Percentiles rank a stretch among this genome's conserved stretches.
Conservation (phyloP, 2,888 invertebrate genomes). For the Polylopha cassiicola region DNA sequence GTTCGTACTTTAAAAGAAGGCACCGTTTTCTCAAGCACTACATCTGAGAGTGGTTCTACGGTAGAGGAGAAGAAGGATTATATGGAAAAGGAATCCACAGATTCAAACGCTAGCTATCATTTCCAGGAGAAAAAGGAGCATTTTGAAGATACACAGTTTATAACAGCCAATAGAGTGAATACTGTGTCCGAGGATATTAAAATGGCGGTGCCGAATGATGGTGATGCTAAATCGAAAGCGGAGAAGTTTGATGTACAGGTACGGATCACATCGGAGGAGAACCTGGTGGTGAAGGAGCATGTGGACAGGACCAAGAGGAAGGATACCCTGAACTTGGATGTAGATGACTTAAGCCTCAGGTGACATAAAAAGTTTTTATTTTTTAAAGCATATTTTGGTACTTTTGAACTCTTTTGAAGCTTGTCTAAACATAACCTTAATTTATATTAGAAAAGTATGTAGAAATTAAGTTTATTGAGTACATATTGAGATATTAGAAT, state of each 20-base stretch:
- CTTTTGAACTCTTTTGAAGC: no score
- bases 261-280: constrained; percentile 70
- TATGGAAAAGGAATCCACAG: constrained; percentile 31
- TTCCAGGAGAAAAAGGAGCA: constrained; percentile 50
- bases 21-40: constrained; percentile 50
- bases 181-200: constrained; percentile 58
- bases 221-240: constrained; percentile 56
- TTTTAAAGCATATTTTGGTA: constrained; percentile 6
- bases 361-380: constrained; percentile 29
- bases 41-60: constrained; percentile 60
- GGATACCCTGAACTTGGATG: constrained; percentile 70
- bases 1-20: constrained; percentile 67
- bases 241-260: constrained; percentile 73
- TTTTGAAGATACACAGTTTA: constrained; percentile 44
- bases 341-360: constrained; percentile 75
- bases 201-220: constrained; percentile 71
- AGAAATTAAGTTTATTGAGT: no score
- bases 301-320: constrained; percentile 49
- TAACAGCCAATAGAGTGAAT: constrained; percentile 45
- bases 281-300: constrained; percentile 60
- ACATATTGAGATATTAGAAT: no score
- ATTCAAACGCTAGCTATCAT: constrained; percentile 34
- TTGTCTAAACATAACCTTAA: no score
- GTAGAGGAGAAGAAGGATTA: constrained; percentile 37
- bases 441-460: no score